Evolutionary conservation across 2,888 invertebrate species (phyloP).

Genomic region (Cerastoderma edule): DNA sequence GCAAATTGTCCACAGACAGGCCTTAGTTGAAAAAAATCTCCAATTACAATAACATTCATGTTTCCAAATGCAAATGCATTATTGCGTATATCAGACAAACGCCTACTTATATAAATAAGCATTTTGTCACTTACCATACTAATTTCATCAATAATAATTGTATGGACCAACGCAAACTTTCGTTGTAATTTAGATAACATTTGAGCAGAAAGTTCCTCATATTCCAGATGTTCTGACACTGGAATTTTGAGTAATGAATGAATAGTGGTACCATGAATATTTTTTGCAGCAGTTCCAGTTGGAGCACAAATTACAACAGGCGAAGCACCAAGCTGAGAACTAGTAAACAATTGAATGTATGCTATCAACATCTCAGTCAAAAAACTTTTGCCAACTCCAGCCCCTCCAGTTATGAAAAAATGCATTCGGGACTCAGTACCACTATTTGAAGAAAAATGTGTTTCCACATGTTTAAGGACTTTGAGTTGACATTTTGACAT

Average conservation of each 20-base stretch:
- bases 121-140: constrained; percentile 49
- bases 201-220: constrained; percentile 28
- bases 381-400: constrained; percentile 48
- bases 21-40: constrained; percentile 59
- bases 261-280: constrained; percentile 41
- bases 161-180: constrained; percentile 32
- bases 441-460: neutral
- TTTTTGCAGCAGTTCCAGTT: constrained; percentile 50
- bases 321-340: constrained; percentile 25
- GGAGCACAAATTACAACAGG: constrained; percentile 50
- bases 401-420: constrained; percentile 40
- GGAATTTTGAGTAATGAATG: constrained; percentile 42
- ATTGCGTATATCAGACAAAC: constrained; percentile 43
- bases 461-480: constrained; percentile 4
- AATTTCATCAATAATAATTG: constrained; percentile 51
- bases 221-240: constrained; percentile 21
- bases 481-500: constrained; percentile 11
- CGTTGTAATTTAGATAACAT: constrained; percentile 34
- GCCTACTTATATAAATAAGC: constrained; percentile 43
- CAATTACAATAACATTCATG: constrained; percentile 56
- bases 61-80: constrained; percentile 44
- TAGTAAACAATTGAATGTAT: constrained; percentile 41
- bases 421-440: neutral
- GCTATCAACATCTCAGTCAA: constrained; percentile 30
- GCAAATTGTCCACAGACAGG: constrained; percentile 44